Conservation (phyloP, 2,888 invertebrate genomes). For the Plebejus melissa region DNA sequence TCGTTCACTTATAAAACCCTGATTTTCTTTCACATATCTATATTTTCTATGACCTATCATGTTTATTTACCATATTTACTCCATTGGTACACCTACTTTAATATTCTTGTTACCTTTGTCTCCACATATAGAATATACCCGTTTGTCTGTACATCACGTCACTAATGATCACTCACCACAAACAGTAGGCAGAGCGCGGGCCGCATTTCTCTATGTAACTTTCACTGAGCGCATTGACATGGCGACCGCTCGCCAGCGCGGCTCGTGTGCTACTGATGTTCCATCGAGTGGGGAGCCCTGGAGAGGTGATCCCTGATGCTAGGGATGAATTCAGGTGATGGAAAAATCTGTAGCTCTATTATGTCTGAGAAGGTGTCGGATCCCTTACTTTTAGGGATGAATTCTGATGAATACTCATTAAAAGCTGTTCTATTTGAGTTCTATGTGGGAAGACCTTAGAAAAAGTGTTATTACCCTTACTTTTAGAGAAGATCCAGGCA, state of each 20-base stretch:
- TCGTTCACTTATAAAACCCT: too few species aligned
- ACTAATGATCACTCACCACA: conserved; percentile 74
- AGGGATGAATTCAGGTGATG: neutral
- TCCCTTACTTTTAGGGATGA: too few species aligned
- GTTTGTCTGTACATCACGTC: conserved; percentile 40
- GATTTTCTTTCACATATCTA: neutral
- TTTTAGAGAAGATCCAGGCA: too few species aligned
- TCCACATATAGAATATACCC: conserved; percentile 28
- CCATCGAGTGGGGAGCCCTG: neutral
- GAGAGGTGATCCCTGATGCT: neutral
- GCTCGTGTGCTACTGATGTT: conserved; percentile 56
- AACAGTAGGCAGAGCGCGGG: conserved; percentile 73
- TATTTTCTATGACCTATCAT: too few species aligned
- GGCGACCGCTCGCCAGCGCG: conserved; percentile 56
- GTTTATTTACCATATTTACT: too few species aligned
- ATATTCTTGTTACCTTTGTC: neutral
- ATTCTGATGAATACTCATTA: too few species aligned
- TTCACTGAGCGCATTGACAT: conserved; percentile 68
- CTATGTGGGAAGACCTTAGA: too few species aligned
- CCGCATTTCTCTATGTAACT: conserved; percentile 74
- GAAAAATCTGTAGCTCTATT: neutral
- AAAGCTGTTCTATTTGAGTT: too few species aligned
- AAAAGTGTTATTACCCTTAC: too few species aligned
- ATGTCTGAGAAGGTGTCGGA: too few species aligned
- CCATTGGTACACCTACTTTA: neutral